These are phyloP conservation scores for Dreissena polymorpha DNA, from an alignment of 1,140 invertebrate species.

Conservation along the genomic window DNA sequence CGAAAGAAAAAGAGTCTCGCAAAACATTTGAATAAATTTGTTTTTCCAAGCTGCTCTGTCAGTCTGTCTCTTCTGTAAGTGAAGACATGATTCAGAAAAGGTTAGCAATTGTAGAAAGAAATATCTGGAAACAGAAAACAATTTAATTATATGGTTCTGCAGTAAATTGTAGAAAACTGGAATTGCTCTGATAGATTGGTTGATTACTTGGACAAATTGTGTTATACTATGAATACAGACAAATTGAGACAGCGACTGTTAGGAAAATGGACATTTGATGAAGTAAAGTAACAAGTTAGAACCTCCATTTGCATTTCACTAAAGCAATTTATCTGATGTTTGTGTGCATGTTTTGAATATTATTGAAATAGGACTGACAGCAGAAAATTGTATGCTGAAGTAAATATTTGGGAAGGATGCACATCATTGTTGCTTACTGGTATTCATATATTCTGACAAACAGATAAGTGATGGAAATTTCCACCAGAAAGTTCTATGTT, in stretches of 20 bases:
- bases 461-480: no score
- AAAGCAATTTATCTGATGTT: not conserved
- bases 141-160: not conserved
- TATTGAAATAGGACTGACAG: not conserved
- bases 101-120: no score
- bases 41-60: no score
- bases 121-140: not conserved
- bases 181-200: slow-evolving; percentile 26
- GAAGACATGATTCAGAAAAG: not conserved
- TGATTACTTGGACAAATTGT: slow-evolving; percentile 25
- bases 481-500: no score
- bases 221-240: slow-evolving; percentile 33
- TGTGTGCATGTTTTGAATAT: not conserved
- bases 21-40: not conserved
- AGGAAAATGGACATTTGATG: slow-evolving; percentile 7
- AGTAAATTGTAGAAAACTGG: not conserved
- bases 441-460: no score
- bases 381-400: not conserved
- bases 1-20: not conserved
- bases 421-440: not conserved
- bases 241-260: slow-evolving; percentile 19
- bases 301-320: not conserved
- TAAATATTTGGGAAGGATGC: not conserved
- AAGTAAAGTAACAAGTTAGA: not conserved
- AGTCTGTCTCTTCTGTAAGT: not conserved